Base-by-base conservation (phyloP, 2,113 vertebrate genomes). In the Coryphaenoides rupestris region DNA sequence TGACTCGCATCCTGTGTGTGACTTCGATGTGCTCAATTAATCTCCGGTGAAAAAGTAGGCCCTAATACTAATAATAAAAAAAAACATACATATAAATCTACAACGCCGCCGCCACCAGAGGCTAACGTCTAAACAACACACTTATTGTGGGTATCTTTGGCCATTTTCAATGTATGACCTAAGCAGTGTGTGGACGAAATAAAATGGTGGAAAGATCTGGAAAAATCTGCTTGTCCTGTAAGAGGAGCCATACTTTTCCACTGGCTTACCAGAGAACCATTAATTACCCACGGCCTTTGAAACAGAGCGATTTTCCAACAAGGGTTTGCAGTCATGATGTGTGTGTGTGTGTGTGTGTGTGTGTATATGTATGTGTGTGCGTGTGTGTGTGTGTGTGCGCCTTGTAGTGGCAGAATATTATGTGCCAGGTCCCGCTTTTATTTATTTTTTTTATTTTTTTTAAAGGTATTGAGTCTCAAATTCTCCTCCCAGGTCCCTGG, bases 401-500 rank as follows among this genome's bases (percentile, higher is more conserved):
- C 12, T 55, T 55, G 7, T 47, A 66, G 22, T 67, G 14, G 15
- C 10, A 24, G 33, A 2, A 56, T 57, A 23, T 55, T 55, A 54
- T 59, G 19, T 19, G 49, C 49, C 15, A 19, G 24, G 21, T 23
- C 55, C 40, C n/a, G n/a, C n/a, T n/a, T n/a, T n/a, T n/a, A n/a
- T n/a, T n/a, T n/a, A n/a, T n/a, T n/a, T n/a, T n/a, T n/a, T n/a
- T n/a, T n/a, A n/a, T n/a, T 69, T 13, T 55, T 74, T 24, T 13
- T 56, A 9, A 63, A 45, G 55, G 19, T 21, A 63, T 45, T 28
- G 0, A 40, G 49, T 73, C 75, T 63, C 70, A 84, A 74, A 82
- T 75, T 82, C 68, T 69, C 65, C 79, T 83, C 66, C 76, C 64
- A 69, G 69, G 74, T 46, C 67, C 58, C 83, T 67, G 76, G 79